Conservation (phyloP, 2,113 vertebrate species). For the Muntiacus reevesi region DNA sequence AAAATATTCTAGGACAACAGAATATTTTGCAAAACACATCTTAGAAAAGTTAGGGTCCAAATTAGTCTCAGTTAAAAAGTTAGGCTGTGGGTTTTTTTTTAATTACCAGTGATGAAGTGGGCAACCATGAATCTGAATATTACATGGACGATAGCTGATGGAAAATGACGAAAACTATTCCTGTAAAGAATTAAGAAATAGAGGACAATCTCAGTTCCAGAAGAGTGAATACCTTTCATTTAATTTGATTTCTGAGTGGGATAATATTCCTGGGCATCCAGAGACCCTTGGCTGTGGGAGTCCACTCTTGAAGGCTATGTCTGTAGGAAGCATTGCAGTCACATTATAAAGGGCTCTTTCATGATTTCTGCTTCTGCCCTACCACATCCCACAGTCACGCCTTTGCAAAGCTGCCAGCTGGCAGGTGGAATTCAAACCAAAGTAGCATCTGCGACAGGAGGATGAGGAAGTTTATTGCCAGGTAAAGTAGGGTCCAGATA, state of each 20-base stretch:
- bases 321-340: slow-evolving; percentile 60
- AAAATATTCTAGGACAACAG: neutral
- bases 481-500: slow-evolving; percentile 64
- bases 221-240: neutral
- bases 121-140: neutral
- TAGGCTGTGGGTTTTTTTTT: neutral
- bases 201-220: neutral
- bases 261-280: slow-evolving; percentile 41
- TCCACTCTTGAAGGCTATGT: slow-evolving; percentile 53
- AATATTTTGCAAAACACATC: slow-evolving; percentile 25
- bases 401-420: slow-evolving; percentile 68
- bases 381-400: slow-evolving; percentile 47
- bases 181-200: neutral
- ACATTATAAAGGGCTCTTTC: slow-evolving; percentile 76
- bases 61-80: neutral
- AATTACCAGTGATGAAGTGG: neutral
- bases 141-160: neutral
- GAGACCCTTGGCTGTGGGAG: slow-evolving; percentile 47
- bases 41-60: neutral
- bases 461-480: slow-evolving; percentile 46
- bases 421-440: neutral
- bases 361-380: slow-evolving; percentile 65
- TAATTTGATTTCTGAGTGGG: neutral
- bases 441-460: neutral
- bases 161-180: neutral